Percentiles rank a stretch among this genome's conserved stretches.
These are phyloP conservation scores for Mesocentrotus franciscanus DNA, from an alignment of 53 echinoderm and acorn worm species.

Conservation along the genomic window DNA sequence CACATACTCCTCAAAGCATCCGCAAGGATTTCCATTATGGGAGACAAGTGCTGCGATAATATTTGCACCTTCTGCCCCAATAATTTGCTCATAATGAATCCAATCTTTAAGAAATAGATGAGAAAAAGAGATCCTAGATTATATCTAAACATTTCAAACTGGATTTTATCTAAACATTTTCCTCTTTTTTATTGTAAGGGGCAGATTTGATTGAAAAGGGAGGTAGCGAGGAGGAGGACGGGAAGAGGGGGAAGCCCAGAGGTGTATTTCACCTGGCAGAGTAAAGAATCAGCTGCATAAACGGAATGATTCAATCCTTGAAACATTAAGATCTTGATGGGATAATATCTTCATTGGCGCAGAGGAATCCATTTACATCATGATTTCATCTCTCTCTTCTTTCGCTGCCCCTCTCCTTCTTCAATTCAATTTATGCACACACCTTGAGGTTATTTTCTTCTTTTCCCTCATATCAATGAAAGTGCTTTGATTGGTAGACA, in stretches of 20 bases:
- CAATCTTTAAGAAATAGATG: neutral
- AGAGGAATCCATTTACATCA: constrained; percentile 20
- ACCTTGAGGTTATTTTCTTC: constrained; percentile 33
- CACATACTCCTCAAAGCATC: constrained; percentile 35
- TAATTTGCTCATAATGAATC: constrained; percentile 40
- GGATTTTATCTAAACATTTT: neutral
- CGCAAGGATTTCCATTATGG: neutral
- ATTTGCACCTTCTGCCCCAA: constrained; percentile 46
- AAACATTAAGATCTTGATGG: constrained; percentile 30
- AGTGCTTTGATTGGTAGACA: neutral
- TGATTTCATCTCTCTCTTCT: constrained; percentile 45
- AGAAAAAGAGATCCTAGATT: constrained; percentile 12
- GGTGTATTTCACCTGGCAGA: constrained; percentile 23
- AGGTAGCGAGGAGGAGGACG: neutral
- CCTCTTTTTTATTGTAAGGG: neutral
- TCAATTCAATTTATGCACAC: neutral
- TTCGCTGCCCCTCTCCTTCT: neutral
- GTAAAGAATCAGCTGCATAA: constrained; percentile 41
- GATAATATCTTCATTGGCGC: constrained; percentile 8
- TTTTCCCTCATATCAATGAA: neutral
- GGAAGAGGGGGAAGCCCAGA: neutral
- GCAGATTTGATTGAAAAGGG: neutral
- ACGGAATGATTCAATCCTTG: constrained; percentile 24
- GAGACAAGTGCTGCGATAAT: constrained; percentile 49
- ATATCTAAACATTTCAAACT: constrained; percentile 39